A percentile compares a stretch with the other conserved stretches of the same genome.
Evolutionary conservation across 2,113 vertebrate genomes (phyloP).

Genomic region (Ondatra zibethicus): DNA sequence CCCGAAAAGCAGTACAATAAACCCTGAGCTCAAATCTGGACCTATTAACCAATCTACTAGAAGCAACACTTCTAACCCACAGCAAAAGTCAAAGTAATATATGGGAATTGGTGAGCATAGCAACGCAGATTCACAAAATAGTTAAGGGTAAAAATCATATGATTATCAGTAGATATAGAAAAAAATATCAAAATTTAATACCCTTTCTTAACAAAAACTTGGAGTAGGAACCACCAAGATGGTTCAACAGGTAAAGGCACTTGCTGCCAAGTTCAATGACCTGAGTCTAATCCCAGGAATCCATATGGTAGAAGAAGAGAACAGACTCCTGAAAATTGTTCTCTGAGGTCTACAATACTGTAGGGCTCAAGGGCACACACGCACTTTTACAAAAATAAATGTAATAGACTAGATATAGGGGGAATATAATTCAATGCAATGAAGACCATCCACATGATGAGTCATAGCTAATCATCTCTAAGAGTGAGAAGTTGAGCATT

Average conservation of each 20-base stretch:
- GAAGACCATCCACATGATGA: background rate
- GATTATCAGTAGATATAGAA: background rate
- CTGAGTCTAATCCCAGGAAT: background rate
- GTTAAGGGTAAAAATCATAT: background rate
- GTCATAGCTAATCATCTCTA: background rate
- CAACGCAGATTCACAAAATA: background rate
- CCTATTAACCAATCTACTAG: background rate
- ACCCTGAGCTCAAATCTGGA: background rate
- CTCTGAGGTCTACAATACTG: background rate
- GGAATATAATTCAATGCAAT: background rate
- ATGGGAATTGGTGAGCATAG: background rate
- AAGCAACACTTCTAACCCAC: background rate
- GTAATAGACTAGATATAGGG: background rate
- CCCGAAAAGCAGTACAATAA: background rate
- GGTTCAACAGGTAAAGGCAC: background rate
- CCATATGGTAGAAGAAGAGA: background rate
- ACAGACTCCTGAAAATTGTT: background rate
- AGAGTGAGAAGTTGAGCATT: background rate
- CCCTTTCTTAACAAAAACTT: background rate
- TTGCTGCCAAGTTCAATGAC: background rate
- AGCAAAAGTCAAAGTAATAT: background rate
- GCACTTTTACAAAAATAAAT: background rate
- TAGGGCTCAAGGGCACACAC: background rate
- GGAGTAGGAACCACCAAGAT: background rate
- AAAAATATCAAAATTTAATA: background rate